Conservation (phyloP, 2,888 invertebrate species). For the Gastracanthus pulcherrimus region DNA sequence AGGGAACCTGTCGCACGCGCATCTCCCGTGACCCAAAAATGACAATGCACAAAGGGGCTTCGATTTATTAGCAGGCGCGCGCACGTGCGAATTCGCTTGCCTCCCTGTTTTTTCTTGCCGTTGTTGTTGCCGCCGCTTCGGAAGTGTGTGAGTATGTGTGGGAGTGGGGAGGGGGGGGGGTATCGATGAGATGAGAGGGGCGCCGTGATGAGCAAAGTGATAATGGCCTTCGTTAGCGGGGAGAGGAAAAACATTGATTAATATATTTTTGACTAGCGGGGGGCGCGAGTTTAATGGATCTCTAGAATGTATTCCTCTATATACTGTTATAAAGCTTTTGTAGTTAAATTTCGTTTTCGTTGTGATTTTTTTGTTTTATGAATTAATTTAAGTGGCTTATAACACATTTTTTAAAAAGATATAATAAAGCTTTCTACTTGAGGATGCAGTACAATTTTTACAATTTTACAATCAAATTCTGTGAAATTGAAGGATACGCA, state of each 20-base stretch:
- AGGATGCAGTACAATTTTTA: too few relatives aligned
- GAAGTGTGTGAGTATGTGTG: not conserved
- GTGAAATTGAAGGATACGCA: too few relatives aligned
- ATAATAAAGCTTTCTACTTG: too few relatives aligned
- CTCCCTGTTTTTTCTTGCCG: not conserved
- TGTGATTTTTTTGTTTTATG: too few relatives aligned
- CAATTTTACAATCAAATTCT: too few relatives aligned
- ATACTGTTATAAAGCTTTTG: too few relatives aligned
- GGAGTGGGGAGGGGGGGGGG: not conserved
- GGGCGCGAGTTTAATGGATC: not conserved
- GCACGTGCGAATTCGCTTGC: not conserved
- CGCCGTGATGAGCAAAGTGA: not conserved
- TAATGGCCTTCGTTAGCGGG: slow-evolving; percentile 19
- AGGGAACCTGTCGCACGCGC: not conserved
- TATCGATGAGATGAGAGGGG: not conserved
- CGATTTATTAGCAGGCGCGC: slow-evolving; percentile 35
- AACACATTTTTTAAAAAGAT: too few relatives aligned
- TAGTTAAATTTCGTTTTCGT: too few relatives aligned
- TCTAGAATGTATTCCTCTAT: too few relatives aligned
- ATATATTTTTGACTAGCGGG: slow-evolving; percentile 2
- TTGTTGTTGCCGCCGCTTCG: not conserved
- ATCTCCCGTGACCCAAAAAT: slow-evolving; percentile 8
- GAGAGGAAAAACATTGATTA: slow-evolving; percentile 24
- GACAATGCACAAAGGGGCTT: slow-evolving; percentile 34
- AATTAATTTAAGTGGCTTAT: too few relatives aligned